Conservation (phyloP, 2,888 invertebrate genomes). For the Athrips mouffetella region DNA sequence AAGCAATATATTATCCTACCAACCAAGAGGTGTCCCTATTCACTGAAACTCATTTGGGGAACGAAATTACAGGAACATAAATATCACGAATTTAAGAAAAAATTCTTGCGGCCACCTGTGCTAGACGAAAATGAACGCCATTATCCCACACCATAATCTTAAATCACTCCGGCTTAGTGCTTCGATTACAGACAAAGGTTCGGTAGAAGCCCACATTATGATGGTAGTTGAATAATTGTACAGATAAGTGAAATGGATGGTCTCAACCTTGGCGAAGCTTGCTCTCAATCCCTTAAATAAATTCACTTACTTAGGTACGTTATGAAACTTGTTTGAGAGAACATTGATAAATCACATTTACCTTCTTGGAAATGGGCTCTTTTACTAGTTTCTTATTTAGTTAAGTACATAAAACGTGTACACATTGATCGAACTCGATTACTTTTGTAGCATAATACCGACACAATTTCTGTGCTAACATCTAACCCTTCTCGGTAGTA, state of each 20-base stretch:
- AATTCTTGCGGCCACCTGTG: conserved; percentile 65
- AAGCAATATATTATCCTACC: background rate
- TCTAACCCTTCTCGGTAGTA: too few species aligned
- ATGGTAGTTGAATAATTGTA: conserved; percentile 74
- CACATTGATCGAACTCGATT: too few species aligned
- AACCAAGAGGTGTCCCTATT: background rate
- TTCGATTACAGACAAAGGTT: conserved; percentile 77
- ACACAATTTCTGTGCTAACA: too few species aligned
- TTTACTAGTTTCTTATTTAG: too few species aligned
- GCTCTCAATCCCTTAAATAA: too few species aligned
- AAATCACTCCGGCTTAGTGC: conserved; percentile 76
- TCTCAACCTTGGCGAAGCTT: too few species aligned
- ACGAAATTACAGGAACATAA: conserved; percentile 49
- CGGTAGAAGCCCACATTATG: conserved; percentile 71
- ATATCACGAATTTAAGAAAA: conserved; percentile 63
- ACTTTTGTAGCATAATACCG: too few species aligned
- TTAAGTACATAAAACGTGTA: too few species aligned
- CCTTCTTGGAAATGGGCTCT: too few species aligned
- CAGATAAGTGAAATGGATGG: conserved; percentile 70
- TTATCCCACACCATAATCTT: conserved; percentile 76
- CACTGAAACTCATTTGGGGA: conserved; percentile 9
- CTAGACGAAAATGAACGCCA: conserved; percentile 67
- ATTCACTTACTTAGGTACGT: too few species aligned
- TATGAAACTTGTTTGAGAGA: too few species aligned
- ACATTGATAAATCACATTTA: too few species aligned